Evolutionary conservation across 2,113 vertebrate species (phyloP).

Genomic region (Arenaria interpres): DNA sequence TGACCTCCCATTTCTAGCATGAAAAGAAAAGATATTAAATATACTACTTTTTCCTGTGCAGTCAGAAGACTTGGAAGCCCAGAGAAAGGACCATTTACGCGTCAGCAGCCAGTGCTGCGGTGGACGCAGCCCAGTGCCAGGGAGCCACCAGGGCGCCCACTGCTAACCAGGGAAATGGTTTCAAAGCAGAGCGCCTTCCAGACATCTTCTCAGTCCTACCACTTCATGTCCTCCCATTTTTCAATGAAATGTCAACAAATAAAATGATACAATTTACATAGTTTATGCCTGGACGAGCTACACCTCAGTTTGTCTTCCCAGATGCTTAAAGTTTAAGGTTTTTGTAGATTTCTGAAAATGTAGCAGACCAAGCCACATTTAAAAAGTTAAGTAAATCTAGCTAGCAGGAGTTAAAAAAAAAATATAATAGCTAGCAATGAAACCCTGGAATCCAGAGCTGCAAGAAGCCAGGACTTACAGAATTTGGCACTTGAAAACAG

Average conservation of each 20-base stretch:
- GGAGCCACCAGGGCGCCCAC: accelerated
- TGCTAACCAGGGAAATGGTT: accelerated
- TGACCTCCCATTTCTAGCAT: not conserved
- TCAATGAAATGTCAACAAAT: not conserved
- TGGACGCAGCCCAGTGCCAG: not conserved
- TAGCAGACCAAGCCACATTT: not conserved
- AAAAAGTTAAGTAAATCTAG: not conserved
- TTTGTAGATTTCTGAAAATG: not conserved
- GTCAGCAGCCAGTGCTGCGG: not conserved
- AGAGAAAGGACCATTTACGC: not conserved
- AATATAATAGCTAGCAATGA: not conserved
- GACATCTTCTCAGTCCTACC: accelerated
- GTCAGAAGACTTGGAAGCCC: not conserved
- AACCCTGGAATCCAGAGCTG: not conserved
- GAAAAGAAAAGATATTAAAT: not conserved
- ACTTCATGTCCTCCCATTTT: not conserved
- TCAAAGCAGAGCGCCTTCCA: accelerated
- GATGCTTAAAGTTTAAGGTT: not conserved
- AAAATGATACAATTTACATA: not conserved
- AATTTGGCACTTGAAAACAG: slow-evolving; percentile 20
- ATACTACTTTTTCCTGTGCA: not conserved
- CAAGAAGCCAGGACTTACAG: slow-evolving; percentile 1
- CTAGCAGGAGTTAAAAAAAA: not conserved
- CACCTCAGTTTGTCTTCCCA: not conserved
- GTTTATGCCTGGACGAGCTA: not conserved